phyloP scores from a whole-genome alignment of 2,113 vertebrate genomes.

The Myrmophylax atrothorax region DNA sequence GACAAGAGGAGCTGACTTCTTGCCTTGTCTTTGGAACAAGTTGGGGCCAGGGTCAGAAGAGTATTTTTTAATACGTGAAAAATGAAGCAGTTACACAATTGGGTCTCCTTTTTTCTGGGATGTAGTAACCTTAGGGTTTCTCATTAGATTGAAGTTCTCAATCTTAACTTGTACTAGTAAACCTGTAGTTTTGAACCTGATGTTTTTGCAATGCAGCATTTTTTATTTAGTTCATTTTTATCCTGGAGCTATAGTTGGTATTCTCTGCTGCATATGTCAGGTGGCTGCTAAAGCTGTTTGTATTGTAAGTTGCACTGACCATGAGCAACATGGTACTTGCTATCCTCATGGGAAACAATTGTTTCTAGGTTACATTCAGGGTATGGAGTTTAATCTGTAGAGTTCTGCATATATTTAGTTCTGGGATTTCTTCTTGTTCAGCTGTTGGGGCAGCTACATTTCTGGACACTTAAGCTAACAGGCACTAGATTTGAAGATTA shows the following conservation, averaged over 20 bases:
- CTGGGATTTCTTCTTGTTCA: neutral
- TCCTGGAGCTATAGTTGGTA: neutral
- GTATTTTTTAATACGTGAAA: fast-evolving
- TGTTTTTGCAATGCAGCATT: neutral
- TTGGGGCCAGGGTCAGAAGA: neutral
- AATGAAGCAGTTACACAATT: neutral
- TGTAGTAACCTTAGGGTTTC: neutral
- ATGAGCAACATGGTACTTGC: neutral
- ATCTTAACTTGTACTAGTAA: neutral
- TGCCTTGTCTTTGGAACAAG: neutral
- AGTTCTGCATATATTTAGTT: neutral
- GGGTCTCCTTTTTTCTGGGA: neutral
- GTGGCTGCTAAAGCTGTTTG: neutral
- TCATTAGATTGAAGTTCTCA: neutral
- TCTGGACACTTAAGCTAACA: neutral
- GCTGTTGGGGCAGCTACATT: neutral
- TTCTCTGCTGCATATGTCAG: neutral
- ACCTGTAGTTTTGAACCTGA: neutral
- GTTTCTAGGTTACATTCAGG: neutral
- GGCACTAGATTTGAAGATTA: neutral
- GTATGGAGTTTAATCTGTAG: neutral
- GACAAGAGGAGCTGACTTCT: neutral
- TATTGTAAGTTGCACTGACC: neutral
- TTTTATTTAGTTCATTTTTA: neutral
- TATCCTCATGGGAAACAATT: neutral